phyloP scores from a whole-genome alignment of 2,113 vertebrate genomes.

The Campylorhamphus procurvoides region DNA sequence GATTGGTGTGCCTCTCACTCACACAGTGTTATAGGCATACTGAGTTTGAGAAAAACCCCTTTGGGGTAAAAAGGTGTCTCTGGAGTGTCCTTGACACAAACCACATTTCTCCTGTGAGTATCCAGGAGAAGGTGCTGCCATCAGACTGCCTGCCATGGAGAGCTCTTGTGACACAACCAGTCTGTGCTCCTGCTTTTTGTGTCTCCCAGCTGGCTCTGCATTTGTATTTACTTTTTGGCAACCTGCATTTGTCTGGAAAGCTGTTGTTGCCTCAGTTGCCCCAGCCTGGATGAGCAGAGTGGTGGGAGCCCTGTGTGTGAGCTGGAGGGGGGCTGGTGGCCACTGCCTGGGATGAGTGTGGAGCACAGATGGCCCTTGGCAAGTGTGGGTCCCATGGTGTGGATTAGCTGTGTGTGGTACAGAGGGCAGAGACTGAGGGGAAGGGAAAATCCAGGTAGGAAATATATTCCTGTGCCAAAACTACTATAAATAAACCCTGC shows the following conservation, averaged over 20 bases:
- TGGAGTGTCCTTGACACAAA: not conserved
- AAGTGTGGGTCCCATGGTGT: rapidly evolving
- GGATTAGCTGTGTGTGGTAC: rapidly evolving
- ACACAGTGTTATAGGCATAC: rapidly evolving
- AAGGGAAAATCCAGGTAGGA: not conserved
- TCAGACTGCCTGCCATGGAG: not conserved
- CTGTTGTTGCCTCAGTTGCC: not conserved
- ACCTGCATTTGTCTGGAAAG: not conserved
- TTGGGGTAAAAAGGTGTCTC: not conserved
- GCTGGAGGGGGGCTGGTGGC: not conserved
- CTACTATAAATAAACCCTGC: not conserved
- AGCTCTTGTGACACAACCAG: rapidly evolving
- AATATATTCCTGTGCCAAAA: not conserved
- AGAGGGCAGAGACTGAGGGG: not conserved
- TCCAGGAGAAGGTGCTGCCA: not conserved
- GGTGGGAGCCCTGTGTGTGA: not conserved
- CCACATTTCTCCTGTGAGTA: not conserved
- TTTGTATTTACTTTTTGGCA: not conserved
- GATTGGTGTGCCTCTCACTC: not conserved
- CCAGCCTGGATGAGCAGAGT: rapidly evolving
- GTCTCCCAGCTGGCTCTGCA: not conserved
- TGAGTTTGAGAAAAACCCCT: not conserved
- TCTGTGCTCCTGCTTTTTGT: not conserved
- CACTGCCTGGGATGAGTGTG: not conserved
- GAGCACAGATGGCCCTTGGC: not conserved